Base-by-base conservation (phyloP, 92 coral and sea anemone species). In the Bergia sp. region DNA sequence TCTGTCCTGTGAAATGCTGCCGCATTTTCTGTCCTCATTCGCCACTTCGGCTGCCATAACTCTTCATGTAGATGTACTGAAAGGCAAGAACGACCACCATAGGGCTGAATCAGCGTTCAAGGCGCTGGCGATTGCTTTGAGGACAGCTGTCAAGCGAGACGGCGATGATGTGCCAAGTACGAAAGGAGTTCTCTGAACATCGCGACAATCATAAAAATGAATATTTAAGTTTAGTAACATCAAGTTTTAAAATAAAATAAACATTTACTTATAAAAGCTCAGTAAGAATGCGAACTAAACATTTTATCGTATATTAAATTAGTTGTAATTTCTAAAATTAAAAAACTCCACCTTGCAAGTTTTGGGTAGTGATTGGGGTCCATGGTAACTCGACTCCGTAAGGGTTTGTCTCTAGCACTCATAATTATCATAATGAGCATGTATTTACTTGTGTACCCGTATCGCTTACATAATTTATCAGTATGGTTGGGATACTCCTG, bases 21-120 rank as follows among this genome's bases (percentile, higher is more conserved):
- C 90, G 12, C 92, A 91, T 49, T 91, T 91, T 43, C 13, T 91
- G 83, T 79, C 86, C 39, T 89, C 92, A 3, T 89, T 91, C 75
- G 94, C 92, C 49, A 85, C 89, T 79, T 79, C 92, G 64, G 90
- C 92, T 39, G 87, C 80, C 65, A 91, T 91, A 69, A 91, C 92
- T 36, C 92, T 91, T 10, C 94, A 91, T 42, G 90, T 89, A 7
- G 94, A 91, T 80, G 88, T 89, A 7, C 78, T 91, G 10, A 89
- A 89, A 79, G 94, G 94, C 36, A 82, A 81, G 79, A 91, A 91
- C 40, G 94, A 89, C 38, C 94, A 91, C 20, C 94, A 91, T 83
- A 72, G 86, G 37, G 89, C 91, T 5, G 94, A 91, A 37, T 85
- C 94, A 21, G 91, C 91, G 0, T 91, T 91, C 50, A 91, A 91